Conservation (phyloP, 2,888 invertebrate species). For the Chrysolina americana region DNA sequence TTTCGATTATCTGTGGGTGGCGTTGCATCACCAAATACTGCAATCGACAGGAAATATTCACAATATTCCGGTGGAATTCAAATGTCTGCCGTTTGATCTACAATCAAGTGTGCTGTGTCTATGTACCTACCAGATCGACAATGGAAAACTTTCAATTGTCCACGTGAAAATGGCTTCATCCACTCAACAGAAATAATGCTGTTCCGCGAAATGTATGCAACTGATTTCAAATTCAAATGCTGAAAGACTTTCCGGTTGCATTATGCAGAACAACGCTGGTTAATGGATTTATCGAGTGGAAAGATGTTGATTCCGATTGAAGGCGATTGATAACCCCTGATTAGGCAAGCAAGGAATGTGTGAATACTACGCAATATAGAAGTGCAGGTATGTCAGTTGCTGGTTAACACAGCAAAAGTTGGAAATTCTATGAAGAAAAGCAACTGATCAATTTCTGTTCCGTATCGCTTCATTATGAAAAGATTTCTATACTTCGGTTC, state of each 20-base stretch:
- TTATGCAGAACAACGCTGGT: constrained; percentile 26
- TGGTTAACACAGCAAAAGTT: no score
- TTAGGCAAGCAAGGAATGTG: neutral
- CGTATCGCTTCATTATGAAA: no score
- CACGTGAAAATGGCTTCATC: neutral
- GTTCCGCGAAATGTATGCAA: constrained; percentile 20
- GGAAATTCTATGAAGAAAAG: no score
- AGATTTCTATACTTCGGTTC: no score
- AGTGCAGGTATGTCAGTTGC: neutral
- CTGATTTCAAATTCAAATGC: constrained; percentile 32
- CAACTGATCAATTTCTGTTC: no score
- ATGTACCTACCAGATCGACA: neutral
- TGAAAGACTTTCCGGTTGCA: constrained; percentile 27
- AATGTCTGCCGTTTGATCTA: no score
- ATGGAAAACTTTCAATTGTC: neutral
- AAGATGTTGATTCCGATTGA: constrained; percentile 26
- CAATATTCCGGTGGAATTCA: no score
- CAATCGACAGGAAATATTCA: no score
- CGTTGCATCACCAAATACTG: no score
- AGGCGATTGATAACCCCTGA: constrained; percentile 13
- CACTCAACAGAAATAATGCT: constrained; percentile 13
- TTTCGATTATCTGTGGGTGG: no score
- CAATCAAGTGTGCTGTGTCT: no score
- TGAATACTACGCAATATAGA: constrained; percentile 8
- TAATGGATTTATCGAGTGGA: constrained; percentile 28